Conservation (phyloP, 2,888 invertebrate species). For the Drosophila nr. perissopoda region DNA sequence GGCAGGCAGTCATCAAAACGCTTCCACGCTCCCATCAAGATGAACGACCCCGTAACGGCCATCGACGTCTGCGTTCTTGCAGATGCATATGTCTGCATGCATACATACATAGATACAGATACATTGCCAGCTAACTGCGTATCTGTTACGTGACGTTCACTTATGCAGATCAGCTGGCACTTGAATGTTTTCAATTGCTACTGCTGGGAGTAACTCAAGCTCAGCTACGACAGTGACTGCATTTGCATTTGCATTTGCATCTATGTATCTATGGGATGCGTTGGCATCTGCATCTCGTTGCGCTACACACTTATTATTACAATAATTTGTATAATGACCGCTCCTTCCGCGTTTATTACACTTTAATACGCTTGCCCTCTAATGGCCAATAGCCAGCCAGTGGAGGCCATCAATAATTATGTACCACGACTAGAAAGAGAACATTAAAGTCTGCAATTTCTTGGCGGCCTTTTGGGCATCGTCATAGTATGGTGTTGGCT, state of each 20-base stretch:
- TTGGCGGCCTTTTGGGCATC: conserved; percentile 30
- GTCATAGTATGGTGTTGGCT: conserved; percentile 30
- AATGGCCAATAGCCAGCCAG: conserved; percentile 43
- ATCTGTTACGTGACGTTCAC: conserved; percentile 58
- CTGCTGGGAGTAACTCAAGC: conserved; percentile 42
- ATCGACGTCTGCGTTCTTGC: conserved; percentile 50
- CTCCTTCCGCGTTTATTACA: conserved; percentile 58
- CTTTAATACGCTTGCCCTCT: conserved; percentile 63
- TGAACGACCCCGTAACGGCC: conserved; percentile 69
- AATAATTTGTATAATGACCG: conserved; percentile 50
- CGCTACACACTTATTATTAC: conserved; percentile 31
- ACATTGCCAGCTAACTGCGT: conserved; percentile 29
- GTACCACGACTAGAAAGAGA: conserved; percentile 21
- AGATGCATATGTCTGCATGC: conserved; percentile 32
- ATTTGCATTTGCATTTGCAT: conserved; percentile 23
- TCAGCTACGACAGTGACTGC: conserved; percentile 10
- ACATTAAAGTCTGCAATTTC: conserved; percentile 12
- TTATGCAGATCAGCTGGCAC: conserved; percentile 71
- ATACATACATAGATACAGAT: conserved; percentile 34
- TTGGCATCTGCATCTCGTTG: conserved; percentile 16
- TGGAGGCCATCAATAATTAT: conserved; percentile 61
- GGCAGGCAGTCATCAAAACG: conserved; percentile 50
- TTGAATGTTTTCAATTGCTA: conserved; percentile 75
- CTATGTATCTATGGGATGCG: conserved; percentile 48
- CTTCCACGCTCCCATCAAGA: conserved; percentile 55